A percentile compares a stretch with the other conserved stretches of the same genome.
phyloP scores from a whole-genome alignment of 2,113 vertebrate species.

The Larimichthys polyactis region DNA sequence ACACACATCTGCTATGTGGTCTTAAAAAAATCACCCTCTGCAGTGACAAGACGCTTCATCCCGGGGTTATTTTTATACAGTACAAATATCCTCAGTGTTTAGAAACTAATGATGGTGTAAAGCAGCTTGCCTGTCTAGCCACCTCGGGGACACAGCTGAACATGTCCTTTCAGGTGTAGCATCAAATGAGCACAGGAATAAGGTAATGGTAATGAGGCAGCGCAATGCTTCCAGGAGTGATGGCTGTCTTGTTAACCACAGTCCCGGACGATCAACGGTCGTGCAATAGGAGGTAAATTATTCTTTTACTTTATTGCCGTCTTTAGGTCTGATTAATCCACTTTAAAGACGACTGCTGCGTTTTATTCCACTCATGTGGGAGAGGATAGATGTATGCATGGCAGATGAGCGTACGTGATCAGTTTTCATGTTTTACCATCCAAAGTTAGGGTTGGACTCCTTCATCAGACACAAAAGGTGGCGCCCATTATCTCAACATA shows the following conservation, averaged over 20 bases:
- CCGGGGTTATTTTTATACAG: conserved; percentile 38
- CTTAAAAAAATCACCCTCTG: conserved; percentile 19
- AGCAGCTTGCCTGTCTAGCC: conserved; percentile 21
- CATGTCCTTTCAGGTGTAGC: conserved; percentile 54
- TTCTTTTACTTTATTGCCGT: conserved; percentile 52
- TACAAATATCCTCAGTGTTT: conserved; percentile 22
- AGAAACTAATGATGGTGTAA: conserved; percentile 44
- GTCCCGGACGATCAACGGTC: conserved; percentile 46
- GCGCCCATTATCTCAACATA: neutral
- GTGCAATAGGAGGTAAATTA: conserved; percentile 49
- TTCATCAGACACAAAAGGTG: neutral
- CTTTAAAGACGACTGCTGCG: conserved; percentile 51
- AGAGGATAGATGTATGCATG: conserved; percentile 51
- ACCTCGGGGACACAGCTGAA: conserved; percentile 43
- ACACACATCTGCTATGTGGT: neutral
- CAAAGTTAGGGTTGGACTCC: conserved; percentile 11
- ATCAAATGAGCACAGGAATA: conserved; percentile 58
- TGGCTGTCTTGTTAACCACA: conserved; percentile 58
- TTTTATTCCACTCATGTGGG: conserved; percentile 55
- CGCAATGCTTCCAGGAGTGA: conserved; percentile 37
- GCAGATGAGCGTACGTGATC: conserved; percentile 44
- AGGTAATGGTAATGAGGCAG: conserved; percentile 57
- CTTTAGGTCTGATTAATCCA: conserved; percentile 63
- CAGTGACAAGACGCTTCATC: conserved; percentile 6
- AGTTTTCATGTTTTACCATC: conserved; percentile 41